Evolutionary conservation across 2,797 vertebrate genomes (phyloP).

Genomic region (Artibeus lituratus): DNA sequence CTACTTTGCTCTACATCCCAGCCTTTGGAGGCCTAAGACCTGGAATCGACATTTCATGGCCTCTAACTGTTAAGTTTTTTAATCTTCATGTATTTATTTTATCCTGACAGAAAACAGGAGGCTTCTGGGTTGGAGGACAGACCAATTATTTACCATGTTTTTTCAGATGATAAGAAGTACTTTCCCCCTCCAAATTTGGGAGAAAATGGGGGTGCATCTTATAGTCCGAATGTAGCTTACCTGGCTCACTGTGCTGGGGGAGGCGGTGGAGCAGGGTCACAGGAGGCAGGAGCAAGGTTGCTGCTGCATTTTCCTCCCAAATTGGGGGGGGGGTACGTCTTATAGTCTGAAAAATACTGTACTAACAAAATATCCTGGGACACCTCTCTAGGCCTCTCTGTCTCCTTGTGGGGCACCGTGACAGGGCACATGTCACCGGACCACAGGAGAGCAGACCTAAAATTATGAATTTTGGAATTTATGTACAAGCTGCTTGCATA

Average conservation of each 20-base stretch:
- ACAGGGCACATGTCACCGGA: neutral
- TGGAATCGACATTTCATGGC: neutral
- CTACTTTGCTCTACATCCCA: neutral
- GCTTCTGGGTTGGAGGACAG: neutral
- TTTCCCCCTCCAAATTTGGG: no score
- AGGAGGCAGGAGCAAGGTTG: no score
- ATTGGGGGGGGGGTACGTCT: no score
- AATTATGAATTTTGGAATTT: neutral
- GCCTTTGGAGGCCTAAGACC: neutral
- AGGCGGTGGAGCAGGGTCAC: no score
- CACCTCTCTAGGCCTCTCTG: neutral
- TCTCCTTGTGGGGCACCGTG: neutral
- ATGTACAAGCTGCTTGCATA: neutral
- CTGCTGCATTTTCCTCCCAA: no score
- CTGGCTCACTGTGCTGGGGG: no score
- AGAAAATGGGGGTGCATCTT: no score
- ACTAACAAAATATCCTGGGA: neutral
- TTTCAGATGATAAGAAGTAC: no score
- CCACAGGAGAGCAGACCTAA: neutral
- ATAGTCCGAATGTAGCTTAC: no score
- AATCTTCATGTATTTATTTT: neutral
- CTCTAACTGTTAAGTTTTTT: neutral
- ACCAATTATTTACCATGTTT: neutral
- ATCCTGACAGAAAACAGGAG: neutral
- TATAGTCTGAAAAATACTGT: no score